Evolutionary conservation across 2,797 vertebrate genomes (phyloP), one percentile per base, ranked within the genome.

Genomic region (Cyprinella venusta): DNA sequence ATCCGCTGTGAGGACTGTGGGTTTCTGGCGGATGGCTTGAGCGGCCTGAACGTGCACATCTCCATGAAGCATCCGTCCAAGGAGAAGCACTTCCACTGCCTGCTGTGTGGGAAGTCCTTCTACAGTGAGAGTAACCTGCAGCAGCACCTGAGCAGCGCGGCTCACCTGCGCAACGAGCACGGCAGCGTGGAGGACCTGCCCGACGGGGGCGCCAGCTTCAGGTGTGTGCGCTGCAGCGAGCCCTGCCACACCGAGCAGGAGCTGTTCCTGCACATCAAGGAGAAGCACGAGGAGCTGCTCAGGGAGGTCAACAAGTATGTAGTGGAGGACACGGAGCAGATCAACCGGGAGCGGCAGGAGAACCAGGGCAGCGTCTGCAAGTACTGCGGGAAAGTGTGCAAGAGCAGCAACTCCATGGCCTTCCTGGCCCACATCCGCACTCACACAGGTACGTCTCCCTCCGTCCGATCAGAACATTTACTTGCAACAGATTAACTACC

Each of bases 371-470:
- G 95, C 0, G 94, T 97, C 82, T 99, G 98, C 91, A 99, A 97
- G 91, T 97, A 97, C 67, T 99, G 98, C 15, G 97, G 98, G 84
- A 99, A 99, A 94, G 95, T 97, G 91, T 99, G 97, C 90, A 97
- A 97, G 91, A 99, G 98, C 91, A 99, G 97, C 94, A 99, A 99
- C 91, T 99, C 98, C 86, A 98, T 99, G 97, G 97, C 97, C 24
- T 99, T 99, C 89, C 94, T 99, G 79, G 98, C 98, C 8, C 98
- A 99, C 90, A 96, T 99, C 56, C 97, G 98, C 84, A 99, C 98
- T 10, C 98, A 99, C 74, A 99, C 98, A 88, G 98, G 98, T 99
- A 88, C 38, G 63, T n/a, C 48, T 12, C 30, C 19, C 45, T 24
- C 13, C 54, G 13, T 56, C 12, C 8, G 0, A 16, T 72, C 16